Evolutionary conservation across 1,140 invertebrate genomes (phyloP).

Genomic region (Polypedilum vanderplanki): DNA sequence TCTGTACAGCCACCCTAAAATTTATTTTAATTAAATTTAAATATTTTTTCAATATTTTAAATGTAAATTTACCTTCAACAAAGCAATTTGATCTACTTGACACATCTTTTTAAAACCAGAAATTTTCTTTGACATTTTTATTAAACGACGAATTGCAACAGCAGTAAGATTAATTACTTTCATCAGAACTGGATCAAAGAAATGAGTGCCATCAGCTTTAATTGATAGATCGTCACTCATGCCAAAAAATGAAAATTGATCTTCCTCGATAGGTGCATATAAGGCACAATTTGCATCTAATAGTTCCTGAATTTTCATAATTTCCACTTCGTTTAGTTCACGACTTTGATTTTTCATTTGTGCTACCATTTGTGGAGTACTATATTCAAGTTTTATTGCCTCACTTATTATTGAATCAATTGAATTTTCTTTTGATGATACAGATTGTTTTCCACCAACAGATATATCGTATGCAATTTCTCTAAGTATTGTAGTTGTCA

Average conservation of each 20-base stretch:
- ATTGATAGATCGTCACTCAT: constrained; percentile 31
- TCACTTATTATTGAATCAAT: constrained; percentile 75
- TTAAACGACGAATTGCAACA: constrained; percentile 78
- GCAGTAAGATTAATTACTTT: constrained; percentile 86
- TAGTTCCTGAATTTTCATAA: constrained; percentile 73
- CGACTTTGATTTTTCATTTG: constrained; percentile 49
- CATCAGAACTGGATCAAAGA: constrained; percentile 64
- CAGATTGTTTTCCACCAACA: constrained; percentile 29
- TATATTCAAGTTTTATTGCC: constrained; percentile 76
- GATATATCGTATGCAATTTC: constrained; percentile 34
- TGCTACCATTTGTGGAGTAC: constrained; percentile 44
- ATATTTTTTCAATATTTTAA: background rate
- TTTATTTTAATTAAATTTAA: background rate
- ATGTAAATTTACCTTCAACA: constrained; percentile 56
- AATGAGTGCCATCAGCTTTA: constrained; percentile 50
- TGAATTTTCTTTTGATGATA: constrained; percentile 46
- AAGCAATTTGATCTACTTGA: constrained; percentile 82
- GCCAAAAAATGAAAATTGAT: constrained; percentile 38
- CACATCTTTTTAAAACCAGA: constrained; percentile 83
- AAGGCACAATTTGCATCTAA: constrained; percentile 77
- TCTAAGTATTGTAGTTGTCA: constrained; percentile 36
- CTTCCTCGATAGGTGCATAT: constrained; percentile 71
- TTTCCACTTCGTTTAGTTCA: constrained; percentile 73
- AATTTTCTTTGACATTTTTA: constrained; percentile 88
- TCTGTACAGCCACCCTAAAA: constrained; percentile 64